phyloP scores from a whole-genome alignment of 2,113 vertebrate species.

The Prochilodus magdalenae region DNA sequence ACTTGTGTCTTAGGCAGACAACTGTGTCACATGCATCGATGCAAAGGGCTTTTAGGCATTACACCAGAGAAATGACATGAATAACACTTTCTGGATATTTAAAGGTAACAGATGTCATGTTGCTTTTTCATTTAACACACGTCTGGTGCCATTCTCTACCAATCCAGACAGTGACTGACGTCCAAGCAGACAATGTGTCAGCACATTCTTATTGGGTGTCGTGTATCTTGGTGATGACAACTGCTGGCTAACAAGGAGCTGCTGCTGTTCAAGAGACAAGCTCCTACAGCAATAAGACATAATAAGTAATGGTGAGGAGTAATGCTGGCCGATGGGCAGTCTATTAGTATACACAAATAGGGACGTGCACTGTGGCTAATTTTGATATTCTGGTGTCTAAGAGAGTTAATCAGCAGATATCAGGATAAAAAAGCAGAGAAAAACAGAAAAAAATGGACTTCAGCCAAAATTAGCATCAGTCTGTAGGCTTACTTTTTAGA shows the following conservation, averaged over 20 bases:
- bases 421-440: no score
- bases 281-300: not conserved
- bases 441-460: no score
- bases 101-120: slow-evolving; percentile 11
- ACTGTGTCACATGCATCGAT: not conserved
- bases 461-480: no score
- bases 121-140: slow-evolving; percentile 22
- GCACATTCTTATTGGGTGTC: slow-evolving; percentile 17
- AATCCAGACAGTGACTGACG: slow-evolving; percentile 32
- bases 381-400: no score
- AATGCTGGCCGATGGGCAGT: not conserved
- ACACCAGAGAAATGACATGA: not conserved
- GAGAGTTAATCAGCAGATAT: no score
- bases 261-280: slow-evolving; percentile 7
- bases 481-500: no score
- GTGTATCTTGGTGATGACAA: slow-evolving; percentile 12
- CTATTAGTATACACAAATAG: not conserved
- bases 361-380: no score
- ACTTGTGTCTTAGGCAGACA: not conserved
- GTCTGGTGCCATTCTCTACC: slow-evolving; percentile 13
- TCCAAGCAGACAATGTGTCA: slow-evolving; percentile 35
- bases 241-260: not conserved
- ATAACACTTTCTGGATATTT: slow-evolving; percentile 21
- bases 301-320: not conserved
- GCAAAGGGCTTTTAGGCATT: slow-evolving; percentile 1